Conservation (phyloP, 92 coral and sea anemone genomes). For the Porites rus region DNA sequence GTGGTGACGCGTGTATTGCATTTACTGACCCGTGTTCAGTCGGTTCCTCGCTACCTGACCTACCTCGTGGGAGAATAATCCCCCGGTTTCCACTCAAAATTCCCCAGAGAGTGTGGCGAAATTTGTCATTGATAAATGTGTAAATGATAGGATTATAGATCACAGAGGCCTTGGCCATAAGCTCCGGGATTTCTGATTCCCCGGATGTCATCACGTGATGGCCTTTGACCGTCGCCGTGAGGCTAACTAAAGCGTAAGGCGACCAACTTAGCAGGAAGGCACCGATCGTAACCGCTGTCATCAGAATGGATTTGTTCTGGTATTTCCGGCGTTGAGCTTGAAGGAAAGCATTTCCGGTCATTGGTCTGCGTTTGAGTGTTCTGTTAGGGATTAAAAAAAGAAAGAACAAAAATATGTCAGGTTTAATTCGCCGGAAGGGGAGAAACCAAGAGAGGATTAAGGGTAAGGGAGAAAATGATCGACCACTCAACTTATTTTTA, state of each 20-base stretch:
- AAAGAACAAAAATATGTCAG: neutral
- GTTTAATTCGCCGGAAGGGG: neutral
- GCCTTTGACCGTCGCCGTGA: slow-evolving; percentile 53
- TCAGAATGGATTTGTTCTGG: slow-evolving; percentile 46
- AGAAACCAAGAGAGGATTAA: too few species aligned
- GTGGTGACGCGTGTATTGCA: neutral
- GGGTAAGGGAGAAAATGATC: too few species aligned
- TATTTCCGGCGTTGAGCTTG: slow-evolving; percentile 18
- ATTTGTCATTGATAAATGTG: slow-evolving; percentile 56
- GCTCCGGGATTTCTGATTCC: slow-evolving; percentile 69
- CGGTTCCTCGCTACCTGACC: neutral
- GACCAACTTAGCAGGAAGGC: slow-evolving; percentile 79
- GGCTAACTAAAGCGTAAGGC: slow-evolving; percentile 67
- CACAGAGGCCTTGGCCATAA: slow-evolving; percentile 83
- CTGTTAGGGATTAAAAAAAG: neutral
- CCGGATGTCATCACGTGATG: slow-evolving; percentile 49
- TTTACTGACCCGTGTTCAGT: neutral
- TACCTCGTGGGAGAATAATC: neutral
- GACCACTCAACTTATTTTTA: too few species aligned
- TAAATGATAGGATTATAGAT: slow-evolving; percentile 76
- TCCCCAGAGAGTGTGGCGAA: slow-evolving; percentile 26
- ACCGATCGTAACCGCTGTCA: slow-evolving; percentile 32
- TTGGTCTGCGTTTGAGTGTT: slow-evolving; percentile 2
- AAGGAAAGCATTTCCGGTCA: slow-evolving; percentile 3
- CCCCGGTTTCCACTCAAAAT: neutral